These are phyloP conservation scores for Acleris holmiana DNA, from an alignment of 2,888 invertebrate species.

Conservation along the genomic window DNA sequence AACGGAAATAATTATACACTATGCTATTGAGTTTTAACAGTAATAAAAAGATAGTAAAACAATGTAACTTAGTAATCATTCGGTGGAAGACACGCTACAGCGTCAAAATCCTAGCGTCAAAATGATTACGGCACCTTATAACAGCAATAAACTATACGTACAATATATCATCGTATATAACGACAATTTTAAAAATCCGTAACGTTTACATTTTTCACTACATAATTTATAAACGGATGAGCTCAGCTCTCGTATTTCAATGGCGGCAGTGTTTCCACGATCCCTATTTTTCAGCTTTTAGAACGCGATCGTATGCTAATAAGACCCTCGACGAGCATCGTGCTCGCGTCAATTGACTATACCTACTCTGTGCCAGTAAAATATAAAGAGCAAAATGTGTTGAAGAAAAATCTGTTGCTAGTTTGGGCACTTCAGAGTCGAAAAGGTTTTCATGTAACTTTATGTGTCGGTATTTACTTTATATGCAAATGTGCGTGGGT, in stretches of 20 bases:
- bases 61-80: no score
- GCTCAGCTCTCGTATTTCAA: constrained; percentile 62
- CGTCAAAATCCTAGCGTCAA: no score
- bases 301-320: constrained; percentile 69
- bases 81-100: no score
- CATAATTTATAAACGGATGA: constrained; percentile 71
- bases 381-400: constrained; percentile 17
- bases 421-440: not conserved
- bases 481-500: no score
- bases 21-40: no score
- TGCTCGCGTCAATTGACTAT: constrained; percentile 26
- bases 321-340: constrained; percentile 51
- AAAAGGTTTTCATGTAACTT: not conserved
- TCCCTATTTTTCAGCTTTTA: constrained; percentile 65
- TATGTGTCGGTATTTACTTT: no score
- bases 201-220: constrained; percentile 53
- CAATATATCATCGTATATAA: constrained; percentile 47
- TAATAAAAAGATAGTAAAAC: no score
- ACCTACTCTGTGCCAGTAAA: constrained; percentile 7
- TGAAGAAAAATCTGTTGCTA: constrained; percentile 1
- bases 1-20: no score
- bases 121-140: no score
- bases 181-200: constrained; percentile 54
- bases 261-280: constrained; percentile 57
- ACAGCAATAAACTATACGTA: no score